Evolutionary conservation across 2,797 vertebrate genomes (phyloP), one percentile per base, ranked within the genome.

Genomic region (Danio choprae): DNA sequence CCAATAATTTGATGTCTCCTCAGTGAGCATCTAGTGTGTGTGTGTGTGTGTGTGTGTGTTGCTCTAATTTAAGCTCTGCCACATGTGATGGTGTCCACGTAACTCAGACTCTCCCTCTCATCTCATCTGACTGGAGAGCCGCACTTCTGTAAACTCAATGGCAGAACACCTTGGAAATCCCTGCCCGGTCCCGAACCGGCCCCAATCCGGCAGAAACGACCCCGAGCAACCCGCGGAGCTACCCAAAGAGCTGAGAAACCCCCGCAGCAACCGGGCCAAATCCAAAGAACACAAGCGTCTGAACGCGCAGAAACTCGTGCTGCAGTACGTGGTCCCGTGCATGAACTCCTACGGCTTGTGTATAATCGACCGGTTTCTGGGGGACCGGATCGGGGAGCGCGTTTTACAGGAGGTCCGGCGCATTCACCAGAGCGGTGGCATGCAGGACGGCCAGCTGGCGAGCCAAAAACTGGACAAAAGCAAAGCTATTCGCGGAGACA

Each of bases 341-440:
- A 87, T 92, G 87, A 87, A 87, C 63, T 84, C 88, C 0, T 89
- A 91, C 59, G 91, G 91, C 18, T 67, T 92, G 76, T 91, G 91
- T 72, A 84, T 89, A 7, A 84, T 91, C 43, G 89, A 92, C 76
- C 51, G 84, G 77, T 92, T 92, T 81, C 86, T 92, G 53, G 91
- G 91, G 13, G 84, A 80, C 71, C 86, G 82, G 73, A 64, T 81
- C 18, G 90, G 87, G 68, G 90, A 90, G 29, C 87, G 86, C 44
- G 82, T 92, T 70, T 60, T 89, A 22, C 85, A 89, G 68, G 91
- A 91, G 73, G 90, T 91, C 13, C 60, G 46, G 63, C 81, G 84
- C 65, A 81, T 91, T 74, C 84, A 90, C 38, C 79, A 80, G 48
- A 81, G 83, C 43, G 90, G 84, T 40, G 81, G 46, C 50, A 87